Evolutionary conservation across 1,140 invertebrate genomes (phyloP).

Genomic region (Saccostrea cuccullata): DNA sequence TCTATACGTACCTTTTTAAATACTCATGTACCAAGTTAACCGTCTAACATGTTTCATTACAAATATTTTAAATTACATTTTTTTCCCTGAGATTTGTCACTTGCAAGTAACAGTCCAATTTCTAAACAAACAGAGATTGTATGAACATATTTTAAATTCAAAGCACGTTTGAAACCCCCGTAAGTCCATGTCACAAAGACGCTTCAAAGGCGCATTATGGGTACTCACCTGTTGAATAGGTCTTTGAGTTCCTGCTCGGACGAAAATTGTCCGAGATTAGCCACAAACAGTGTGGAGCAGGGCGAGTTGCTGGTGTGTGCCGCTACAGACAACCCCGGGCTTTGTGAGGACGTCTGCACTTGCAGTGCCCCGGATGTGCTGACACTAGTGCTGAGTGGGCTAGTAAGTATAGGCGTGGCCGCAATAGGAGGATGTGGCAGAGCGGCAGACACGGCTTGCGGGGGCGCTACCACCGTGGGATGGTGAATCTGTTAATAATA

Average conservation of each 20-base stretch:
- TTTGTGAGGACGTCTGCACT: slow-evolving; percentile 39
- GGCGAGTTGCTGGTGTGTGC: slow-evolving; percentile 79
- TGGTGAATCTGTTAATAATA: slow-evolving; percentile 74
- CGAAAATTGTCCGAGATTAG: slow-evolving; percentile 95
- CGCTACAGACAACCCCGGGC: slow-evolving; percentile 80
- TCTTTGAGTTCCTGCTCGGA: slow-evolving; percentile 98
- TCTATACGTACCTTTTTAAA: no score
- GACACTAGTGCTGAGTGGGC: slow-evolving; percentile 76
- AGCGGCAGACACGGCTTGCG: slow-evolving; percentile 81
- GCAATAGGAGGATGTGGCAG: slow-evolving; percentile 74
- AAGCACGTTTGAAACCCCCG: no score
- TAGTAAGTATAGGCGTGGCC: slow-evolving; percentile 74
- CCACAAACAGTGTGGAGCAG: slow-evolving; percentile 98
- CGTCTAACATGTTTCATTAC: no score
- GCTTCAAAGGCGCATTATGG: no score
- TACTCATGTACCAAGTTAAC: no score
- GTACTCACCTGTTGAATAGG: slow-evolving; percentile 94
- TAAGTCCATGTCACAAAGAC: no score
- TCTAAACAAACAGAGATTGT: no score
- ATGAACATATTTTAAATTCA: no score
- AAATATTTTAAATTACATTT: no score
- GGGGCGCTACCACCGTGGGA: slow-evolving; percentile 87
- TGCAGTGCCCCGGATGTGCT: slow-evolving; percentile 81
- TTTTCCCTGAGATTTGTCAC: no score
- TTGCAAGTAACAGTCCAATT: no score